Base-by-base conservation (phyloP, 2,888 invertebrate genomes). In the Galeruca laticollis region DNA sequence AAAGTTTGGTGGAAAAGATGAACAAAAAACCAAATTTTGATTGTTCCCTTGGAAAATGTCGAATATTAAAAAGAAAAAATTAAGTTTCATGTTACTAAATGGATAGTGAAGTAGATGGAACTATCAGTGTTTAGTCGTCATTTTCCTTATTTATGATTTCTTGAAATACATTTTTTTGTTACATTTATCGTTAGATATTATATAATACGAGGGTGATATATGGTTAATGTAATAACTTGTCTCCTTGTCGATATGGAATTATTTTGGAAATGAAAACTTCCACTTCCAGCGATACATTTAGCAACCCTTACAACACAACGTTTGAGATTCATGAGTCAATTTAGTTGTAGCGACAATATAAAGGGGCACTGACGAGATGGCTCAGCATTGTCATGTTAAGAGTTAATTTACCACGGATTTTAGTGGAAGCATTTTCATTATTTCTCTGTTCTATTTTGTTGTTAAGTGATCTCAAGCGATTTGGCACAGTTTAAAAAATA, bases 271-370 rank as follows among this genome's bases (percentile, higher is more conserved):
- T 26, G 26, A 54, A 26, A 54, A 54, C 26, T 54, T 11, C 26
- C 52, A 77, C 73, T 80, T 75, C 69, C 71, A 68, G 74, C 75
- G 74, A 71, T 79, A 80, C 21, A 52, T 6, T 20, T 49, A 9
- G 26, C 18, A n/a, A 26, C 21, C 52, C 2, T 26, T 26, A 49
- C 52, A 54, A 21, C n/a, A 43, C 64, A 47, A 37, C 64, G 64
- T 65, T 82, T 80, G 81, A 80, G 82, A 83, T 83, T 83, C 83
- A 83, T 82, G 83, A 83, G 83, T 81, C 82, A 83, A 83, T 83
- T 83, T 83, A 83, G 82, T 83, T 83, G 82, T 82, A 82, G 81
- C 82, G 82, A 82, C 81, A 82, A 82, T 81, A 80, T 81, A 78
- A 75, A 77, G 79, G 77, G 77, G 6, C 6, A 11, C 52, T 26